Conservation (phyloP, 2,888 invertebrate genomes). For the Andrena hattorfiana region DNA sequence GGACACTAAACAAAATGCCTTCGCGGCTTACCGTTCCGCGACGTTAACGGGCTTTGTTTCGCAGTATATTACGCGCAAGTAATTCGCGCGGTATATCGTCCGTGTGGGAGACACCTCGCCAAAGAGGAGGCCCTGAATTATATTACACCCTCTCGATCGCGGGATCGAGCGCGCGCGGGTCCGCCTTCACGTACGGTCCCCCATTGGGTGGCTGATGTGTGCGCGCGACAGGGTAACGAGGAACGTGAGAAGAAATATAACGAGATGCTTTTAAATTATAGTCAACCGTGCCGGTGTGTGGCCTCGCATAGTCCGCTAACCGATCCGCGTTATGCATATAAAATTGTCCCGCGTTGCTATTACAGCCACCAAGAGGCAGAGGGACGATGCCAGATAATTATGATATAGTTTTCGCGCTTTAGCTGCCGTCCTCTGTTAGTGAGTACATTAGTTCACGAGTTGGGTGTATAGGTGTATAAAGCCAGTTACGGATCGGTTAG, state of each 20-base stretch:
- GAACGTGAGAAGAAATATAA: conserved; percentile 74
- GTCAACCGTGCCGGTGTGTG: conserved; percentile 56
- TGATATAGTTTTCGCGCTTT: conserved; percentile 22
- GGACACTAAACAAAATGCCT: conserved; percentile 54
- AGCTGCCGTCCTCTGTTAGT: too few relatives aligned
- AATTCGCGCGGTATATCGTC: conserved; percentile 50
- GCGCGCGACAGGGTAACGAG: conserved; percentile 52
- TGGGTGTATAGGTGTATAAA: too few relatives aligned
- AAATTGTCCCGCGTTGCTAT: conserved; percentile 49
- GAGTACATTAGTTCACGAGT: too few relatives aligned
- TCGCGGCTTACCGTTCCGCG: conserved; percentile 46
- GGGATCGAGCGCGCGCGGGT: neutral
- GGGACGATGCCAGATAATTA: conserved; percentile 35
- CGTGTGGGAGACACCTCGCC: conserved; percentile 24
- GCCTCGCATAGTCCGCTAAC: conserved; percentile 49
- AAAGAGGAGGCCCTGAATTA: conserved; percentile 40
- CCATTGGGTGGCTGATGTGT: conserved; percentile 10
- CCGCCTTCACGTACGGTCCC: neutral
- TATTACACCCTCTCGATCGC: conserved; percentile 25
- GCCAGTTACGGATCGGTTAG: too few relatives aligned
- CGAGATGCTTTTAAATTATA: conserved; percentile 71
- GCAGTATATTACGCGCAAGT: conserved; percentile 58
- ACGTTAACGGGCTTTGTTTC: conserved; percentile 61
- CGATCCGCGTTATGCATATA: conserved; percentile 47
- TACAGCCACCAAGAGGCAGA: conserved; percentile 28